Evolutionary conservation across 1,140 invertebrate species (phyloP), one percentile per base, ranked within the genome.

Genomic region (Procambarus clarkii): DNA sequence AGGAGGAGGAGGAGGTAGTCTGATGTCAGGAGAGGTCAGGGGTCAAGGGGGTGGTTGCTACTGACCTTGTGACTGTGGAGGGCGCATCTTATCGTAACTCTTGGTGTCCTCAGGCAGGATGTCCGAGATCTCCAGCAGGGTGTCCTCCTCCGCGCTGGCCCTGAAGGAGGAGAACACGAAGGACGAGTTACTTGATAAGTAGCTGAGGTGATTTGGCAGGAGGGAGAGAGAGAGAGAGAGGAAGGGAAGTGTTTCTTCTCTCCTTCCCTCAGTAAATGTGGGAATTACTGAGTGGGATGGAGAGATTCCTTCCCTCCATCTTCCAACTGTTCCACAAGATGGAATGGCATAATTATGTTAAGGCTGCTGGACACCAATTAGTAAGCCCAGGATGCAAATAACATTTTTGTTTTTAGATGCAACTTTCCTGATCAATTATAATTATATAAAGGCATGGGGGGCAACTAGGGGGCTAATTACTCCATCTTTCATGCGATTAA

Each of bases 51-150:
- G 34, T 34, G 34, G 34, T 34, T 34, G 34, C 34, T 34, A 76
- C 88, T 60, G 46, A 90, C 97, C 97, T 93, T 97, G 95, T 74
- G 97, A 95, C 94, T 98, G 98, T 0, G 97, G 97, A 0, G 97
- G 97, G 92, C 97, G 95, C 95, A 98, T 98, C 95, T 98, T 98
- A 94, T 98, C 97, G 93, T 98, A 98, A 78, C 97, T 96, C 94
- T 97, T 97, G 7, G 97, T 96, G 94, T 97, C 97, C 45, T 76
- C 88, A 2, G 88, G 88, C 82, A 97, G 50, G 18, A 90, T 90
- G 71, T 90, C 88, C 3, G 88, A 76, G 50, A 90, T 90, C 81
- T 90, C 88, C 5, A 90, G 88, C 21, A 90, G 48, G 2, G 88
- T 76, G n/a, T 90, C 88, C 13, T 84, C 69, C 34, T 83, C 80